A percentile compares a stretch with the other conserved stretches of the same genome.
phyloP scores from a whole-genome alignment of 2,113 vertebrate genomes.

The Urocolius indicus region DNA sequence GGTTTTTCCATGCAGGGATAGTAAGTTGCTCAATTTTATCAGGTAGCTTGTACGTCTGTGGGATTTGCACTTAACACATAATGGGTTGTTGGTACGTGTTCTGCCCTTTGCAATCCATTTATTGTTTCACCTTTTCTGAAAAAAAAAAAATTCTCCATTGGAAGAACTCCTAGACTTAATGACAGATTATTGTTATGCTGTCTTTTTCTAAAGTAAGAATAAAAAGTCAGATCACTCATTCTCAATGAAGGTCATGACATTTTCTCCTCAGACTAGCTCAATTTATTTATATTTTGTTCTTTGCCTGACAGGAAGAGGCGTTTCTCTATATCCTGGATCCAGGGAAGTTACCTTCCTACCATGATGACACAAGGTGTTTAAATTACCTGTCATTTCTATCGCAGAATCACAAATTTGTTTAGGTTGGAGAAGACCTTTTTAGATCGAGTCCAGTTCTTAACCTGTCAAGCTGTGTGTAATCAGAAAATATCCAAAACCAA shows the following conservation, averaged over 20 bases:
- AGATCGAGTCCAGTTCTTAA: too few species aligned
- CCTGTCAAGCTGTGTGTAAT: background rate
- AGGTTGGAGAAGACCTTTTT: too few species aligned
- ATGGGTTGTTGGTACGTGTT: background rate
- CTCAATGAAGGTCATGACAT: background rate
- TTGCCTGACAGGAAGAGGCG: background rate
- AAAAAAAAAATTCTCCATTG: background rate
- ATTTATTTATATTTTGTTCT: background rate
- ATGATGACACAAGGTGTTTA: background rate
- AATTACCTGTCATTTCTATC: too few species aligned
- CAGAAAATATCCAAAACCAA: background rate
- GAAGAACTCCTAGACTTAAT: background rate
- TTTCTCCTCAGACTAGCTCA: background rate
- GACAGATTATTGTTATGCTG: background rate
- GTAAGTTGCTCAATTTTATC: background rate
- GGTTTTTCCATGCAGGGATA: background rate
- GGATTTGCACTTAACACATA: background rate
- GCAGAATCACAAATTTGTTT: too few species aligned
- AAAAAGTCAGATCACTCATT: background rate
- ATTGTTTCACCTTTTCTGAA: background rate
- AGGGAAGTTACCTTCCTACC: background rate
- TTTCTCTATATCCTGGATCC: background rate
- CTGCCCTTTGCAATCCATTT: background rate
- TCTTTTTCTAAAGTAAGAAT: background rate
- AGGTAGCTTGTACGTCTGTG: background rate